A percentile compares a stretch with the other conserved stretches of the same genome.
phyloP scores from a whole-genome alignment of 2,113 vertebrate species.

The Silurus meridionalis region DNA sequence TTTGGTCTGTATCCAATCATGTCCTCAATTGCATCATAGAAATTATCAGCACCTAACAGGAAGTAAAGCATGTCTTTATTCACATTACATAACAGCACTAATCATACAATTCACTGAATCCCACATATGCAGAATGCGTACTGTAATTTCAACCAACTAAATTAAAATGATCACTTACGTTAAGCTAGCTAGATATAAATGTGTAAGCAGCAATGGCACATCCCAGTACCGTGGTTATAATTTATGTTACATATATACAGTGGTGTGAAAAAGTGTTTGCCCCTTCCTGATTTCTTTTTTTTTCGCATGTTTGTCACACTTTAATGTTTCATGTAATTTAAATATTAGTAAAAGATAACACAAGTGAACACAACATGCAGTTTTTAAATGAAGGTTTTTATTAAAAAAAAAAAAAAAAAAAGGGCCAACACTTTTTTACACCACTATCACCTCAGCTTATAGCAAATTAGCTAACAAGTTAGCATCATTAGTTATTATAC shows the following conservation, averaged over 20 bases:
- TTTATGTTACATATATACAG: neutral
- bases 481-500: neutral
- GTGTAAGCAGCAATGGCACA: neutral
- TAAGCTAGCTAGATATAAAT: no score
- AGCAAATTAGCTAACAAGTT: neutral
- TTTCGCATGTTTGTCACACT: no score
- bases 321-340: neutral
- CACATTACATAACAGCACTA: neutral
- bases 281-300: neutral
- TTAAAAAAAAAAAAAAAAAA: no score
- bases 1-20: slow-evolving; percentile 99
- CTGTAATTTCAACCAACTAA: neutral
- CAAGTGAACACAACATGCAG: no score
- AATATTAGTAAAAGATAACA: no score
- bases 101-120: neutral
- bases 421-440: no score
- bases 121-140: neutral
- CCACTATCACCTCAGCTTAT: neutral
- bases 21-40: slow-evolving; percentile 96
- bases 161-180: neutral
- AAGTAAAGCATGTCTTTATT: neutral
- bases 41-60: slow-evolving; percentile 89
- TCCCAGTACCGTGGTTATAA: neutral
- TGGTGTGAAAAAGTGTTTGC: no score
- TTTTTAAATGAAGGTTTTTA: no score